Conservation (phyloP, 2,888 invertebrate genomes). For the Drosophila limbata region DNA sequence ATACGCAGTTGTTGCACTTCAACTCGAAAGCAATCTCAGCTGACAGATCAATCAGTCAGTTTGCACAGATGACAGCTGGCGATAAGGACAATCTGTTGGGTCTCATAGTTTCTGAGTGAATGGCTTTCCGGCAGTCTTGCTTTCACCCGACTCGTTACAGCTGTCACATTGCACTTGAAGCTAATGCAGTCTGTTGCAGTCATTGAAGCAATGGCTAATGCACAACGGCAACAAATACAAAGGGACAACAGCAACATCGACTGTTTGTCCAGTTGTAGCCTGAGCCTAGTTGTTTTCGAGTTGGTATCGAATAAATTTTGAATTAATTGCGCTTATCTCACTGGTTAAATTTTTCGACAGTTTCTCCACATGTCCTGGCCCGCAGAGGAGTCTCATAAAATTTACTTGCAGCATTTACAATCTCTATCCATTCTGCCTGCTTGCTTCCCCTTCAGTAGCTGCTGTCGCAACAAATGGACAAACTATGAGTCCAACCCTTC, state of each 20-base stretch:
- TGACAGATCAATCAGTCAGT: constrained; percentile 71
- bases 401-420: constrained; percentile 26
- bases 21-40: constrained; percentile 1
- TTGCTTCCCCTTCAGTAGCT: not conserved
- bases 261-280: constrained; percentile 10
- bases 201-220: constrained; percentile 20
- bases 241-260: constrained; percentile 12
- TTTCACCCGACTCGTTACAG: constrained; percentile 53
- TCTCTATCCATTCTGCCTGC: not conserved
- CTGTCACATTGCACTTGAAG: constrained; percentile 66
- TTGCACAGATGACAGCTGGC: constrained; percentile 57
- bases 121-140: constrained; percentile 33
- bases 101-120: constrained; percentile 6
- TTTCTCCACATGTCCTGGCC: constrained; percentile 16
- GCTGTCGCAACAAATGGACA: constrained; percentile 16
- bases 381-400: constrained; percentile 3
- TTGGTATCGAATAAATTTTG: constrained; percentile 73
- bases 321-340: constrained; percentile 76
- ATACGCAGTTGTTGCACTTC: not conserved
- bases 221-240: constrained; percentile 11
- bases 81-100: constrained; percentile 14
- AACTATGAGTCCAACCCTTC: constrained; percentile 30
- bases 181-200: constrained; percentile 61
- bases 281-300: constrained; percentile 23
- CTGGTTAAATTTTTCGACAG: constrained; percentile 46